These are phyloP conservation scores for Eudasyphora cyanicolor DNA, from an alignment of 2,888 invertebrate genomes.

Conservation along the genomic window DNA sequence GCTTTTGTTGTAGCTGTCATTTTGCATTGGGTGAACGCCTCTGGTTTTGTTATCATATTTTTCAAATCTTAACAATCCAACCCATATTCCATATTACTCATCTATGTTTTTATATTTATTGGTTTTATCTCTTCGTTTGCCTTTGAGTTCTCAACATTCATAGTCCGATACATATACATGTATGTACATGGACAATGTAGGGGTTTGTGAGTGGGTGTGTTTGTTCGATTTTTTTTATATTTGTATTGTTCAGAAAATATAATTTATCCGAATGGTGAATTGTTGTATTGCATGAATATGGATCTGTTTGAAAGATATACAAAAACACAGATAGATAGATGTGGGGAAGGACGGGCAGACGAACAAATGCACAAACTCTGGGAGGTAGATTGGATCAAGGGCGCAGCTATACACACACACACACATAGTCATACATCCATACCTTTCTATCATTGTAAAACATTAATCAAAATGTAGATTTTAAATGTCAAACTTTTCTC, in stretches of 20 bases:
- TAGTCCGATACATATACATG: no score
- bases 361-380: background rate
- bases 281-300: slow-evolving; percentile 15
- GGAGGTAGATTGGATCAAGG: background rate
- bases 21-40: background rate
- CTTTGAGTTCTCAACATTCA: background rate
- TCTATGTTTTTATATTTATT: slow-evolving; percentile 49
- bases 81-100: slow-evolving; percentile 29
- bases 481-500: slow-evolving; percentile 64
- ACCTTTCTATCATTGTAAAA: slow-evolving; percentile 56
- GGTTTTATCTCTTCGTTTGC: slow-evolving; percentile 41
- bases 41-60: slow-evolving; percentile 41
- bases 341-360: background rate
- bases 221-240: background rate
- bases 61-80: slow-evolving; percentile 42
- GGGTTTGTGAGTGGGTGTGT: no score
- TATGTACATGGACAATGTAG: no score
- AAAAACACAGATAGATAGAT: background rate
- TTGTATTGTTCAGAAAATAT: background rate
- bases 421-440: background rate
- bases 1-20: background rate
- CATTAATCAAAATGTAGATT: slow-evolving; percentile 66
- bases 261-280: slow-evolving; percentile 19
- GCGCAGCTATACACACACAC: background rate
- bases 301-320: background rate